phyloP scores from a whole-genome alignment of 23 tunicate genomes.

The Styela plicata region DNA sequence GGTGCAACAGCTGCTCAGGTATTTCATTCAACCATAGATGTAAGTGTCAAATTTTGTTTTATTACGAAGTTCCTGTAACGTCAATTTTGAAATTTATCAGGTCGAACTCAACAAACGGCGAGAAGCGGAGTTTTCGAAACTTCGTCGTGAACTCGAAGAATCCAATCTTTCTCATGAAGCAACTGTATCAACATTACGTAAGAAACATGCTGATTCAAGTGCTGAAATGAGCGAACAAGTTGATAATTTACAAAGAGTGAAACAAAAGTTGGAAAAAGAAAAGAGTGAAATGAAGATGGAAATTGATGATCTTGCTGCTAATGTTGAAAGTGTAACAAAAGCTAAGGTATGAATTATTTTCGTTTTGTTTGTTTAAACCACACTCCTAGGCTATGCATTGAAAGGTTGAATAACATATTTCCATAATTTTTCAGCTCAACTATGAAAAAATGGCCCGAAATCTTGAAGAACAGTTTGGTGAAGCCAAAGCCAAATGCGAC shows the following conservation, averaged over 20 bases:
- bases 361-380: neutral
- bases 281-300: conserved; percentile 42
- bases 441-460: conserved; percentile 91
- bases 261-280: conserved; percentile 36
- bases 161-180: conserved; percentile 45
- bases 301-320: conserved; percentile 31
- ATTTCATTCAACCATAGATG: too few species aligned
- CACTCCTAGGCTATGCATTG: neutral
- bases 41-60: too few species aligned
- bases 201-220: conserved; percentile 44
- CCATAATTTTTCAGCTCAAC: conserved; percentile 35
- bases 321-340: conserved; percentile 31
- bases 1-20: conserved; percentile 52
- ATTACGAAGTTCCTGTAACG: too few species aligned
- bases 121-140: conserved; percentile 44
- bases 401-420: too few species aligned
- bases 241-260: conserved; percentile 38
- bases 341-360: neutral
- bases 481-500: conserved; percentile 76
- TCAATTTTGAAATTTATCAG: conserved; percentile 4
- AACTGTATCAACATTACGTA: conserved; percentile 33
- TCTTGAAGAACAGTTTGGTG: conserved; percentile 70
- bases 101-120: conserved; percentile 48
- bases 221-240: conserved; percentile 51
- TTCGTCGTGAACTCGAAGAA: conserved; percentile 36